A percentile compares a stretch with the other conserved stretches of the same genome.
These are phyloP conservation scores for Sapajus apella DNA, from an alignment of 2,113 vertebrate species.

Conservation along the genomic window DNA sequence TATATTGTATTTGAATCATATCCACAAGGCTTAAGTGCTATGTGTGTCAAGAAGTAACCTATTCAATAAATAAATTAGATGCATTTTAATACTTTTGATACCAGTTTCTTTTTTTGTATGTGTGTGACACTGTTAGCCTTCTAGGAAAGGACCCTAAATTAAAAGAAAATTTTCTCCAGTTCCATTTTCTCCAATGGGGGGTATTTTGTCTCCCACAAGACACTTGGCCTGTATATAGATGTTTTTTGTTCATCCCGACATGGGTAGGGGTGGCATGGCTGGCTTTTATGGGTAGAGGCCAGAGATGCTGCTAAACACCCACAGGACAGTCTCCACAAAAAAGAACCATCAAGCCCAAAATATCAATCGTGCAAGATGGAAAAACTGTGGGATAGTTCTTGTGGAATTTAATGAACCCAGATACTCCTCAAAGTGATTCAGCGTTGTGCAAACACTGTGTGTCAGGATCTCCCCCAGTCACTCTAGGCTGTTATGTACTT, in stretches of 20 bases:
- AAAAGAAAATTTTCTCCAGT: background rate
- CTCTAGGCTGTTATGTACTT: fast-evolving
- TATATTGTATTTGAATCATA: background rate
- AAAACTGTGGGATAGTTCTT: fast-evolving
- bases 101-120: background rate
- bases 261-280: background rate
- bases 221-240: background rate
- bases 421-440: background rate
- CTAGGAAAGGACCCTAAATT: background rate
- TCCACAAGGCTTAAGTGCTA: background rate
- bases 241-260: background rate
- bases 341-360: background rate
- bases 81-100: background rate
- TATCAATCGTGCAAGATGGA: background rate
- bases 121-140: background rate
- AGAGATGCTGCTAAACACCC: background rate
- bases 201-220: background rate
- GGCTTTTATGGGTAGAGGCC: background rate
- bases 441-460: background rate
- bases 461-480: background rate
- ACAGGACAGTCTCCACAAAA: no score
- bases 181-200: background rate
- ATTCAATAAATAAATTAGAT: background rate
- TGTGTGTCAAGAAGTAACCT: background rate
- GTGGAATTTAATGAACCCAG: background rate